A percentile compares a stretch with the other conserved stretches of the same genome.
Conservation (phyloP, 2,797 vertebrate genomes). For the Oreochromis grahami region DNA sequence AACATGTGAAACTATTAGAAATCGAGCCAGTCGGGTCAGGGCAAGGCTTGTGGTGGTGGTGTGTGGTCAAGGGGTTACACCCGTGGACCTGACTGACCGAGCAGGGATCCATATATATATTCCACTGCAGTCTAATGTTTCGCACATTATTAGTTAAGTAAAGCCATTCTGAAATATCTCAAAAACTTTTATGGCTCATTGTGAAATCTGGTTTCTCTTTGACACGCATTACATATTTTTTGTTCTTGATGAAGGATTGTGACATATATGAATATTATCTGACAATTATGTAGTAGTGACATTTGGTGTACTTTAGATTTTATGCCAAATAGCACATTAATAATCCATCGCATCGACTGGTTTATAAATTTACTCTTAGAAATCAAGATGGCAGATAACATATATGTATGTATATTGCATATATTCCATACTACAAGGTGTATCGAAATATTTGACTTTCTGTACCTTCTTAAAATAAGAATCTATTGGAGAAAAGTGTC, state of each 20-base stretch:
- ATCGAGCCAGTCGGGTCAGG: slow-evolving; percentile 33
- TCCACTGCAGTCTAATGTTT: background rate
- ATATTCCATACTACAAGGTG: background rate
- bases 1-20: slow-evolving; percentile 39
- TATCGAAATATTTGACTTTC: background rate
- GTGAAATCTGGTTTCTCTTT: background rate
- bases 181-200: background rate
- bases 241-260: background rate
- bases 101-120: background rate
- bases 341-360: background rate
- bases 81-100: background rate
- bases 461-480: background rate
- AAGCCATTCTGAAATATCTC: background rate
- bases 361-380: background rate
- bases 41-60: background rate
- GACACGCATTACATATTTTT: rapidly evolving
- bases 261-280: background rate
- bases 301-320: background rate
- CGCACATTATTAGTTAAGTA: background rate
- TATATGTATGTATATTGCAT: background rate
- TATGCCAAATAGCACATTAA: background rate
- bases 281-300: background rate
- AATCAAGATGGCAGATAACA: rapidly evolving
- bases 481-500: background rate
- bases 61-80: slow-evolving; percentile 10